Evolutionary conservation across 2,888 invertebrate species (phyloP), one percentile per base, ranked within the genome.

Genomic region (Apamea epomidion): DNA sequence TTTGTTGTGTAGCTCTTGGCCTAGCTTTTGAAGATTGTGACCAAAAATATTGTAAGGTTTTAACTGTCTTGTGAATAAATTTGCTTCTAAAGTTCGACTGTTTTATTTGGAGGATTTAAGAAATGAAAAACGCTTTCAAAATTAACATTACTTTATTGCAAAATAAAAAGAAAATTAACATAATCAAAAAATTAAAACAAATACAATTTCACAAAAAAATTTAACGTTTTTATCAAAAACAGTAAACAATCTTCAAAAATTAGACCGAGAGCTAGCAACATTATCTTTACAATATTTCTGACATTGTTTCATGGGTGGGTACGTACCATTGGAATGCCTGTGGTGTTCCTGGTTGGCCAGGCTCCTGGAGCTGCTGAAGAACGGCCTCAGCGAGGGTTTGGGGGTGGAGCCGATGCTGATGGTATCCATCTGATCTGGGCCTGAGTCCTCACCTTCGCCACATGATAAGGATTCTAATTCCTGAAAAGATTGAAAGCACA

Each of bases 391-490:
- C 89, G 99, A 99, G 70, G 99, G 99, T 95, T 99, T 99, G 32
- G 99, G 99, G 70, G 99, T 99, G 89, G 99, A 99, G 86, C 99
- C 99, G 92, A 99, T 99, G 93, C 99, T 99, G 97, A 99, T 98
- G 75, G 99, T 99, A 95, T 99, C 99, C 97, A 98, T 97, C 91
- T 97, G 97, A 93, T 99, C 99, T 14, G 99, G 99, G 0, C 99
- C 99, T 21, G 99, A 99, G 94, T 99, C 99, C 91, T 98, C 98
- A 78, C 97, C 97, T 91, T 98, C 98, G 89, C 98, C 98, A 92
- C 98, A 98, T 90, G 99, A 99, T 84, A 99, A 97, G 84, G 99
- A 99, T 95, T 99, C 99, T 89, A 99, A 96, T 95, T 99, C 99
- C 97, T 99, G 98, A 18, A 85, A 76, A 77, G 78, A 51, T 32